Percentiles rank a stretch among this genome's conserved stretches.
phyloP scores from a whole-genome alignment of 2,888 invertebrate species.

The Charanyca ferruginea region DNA sequence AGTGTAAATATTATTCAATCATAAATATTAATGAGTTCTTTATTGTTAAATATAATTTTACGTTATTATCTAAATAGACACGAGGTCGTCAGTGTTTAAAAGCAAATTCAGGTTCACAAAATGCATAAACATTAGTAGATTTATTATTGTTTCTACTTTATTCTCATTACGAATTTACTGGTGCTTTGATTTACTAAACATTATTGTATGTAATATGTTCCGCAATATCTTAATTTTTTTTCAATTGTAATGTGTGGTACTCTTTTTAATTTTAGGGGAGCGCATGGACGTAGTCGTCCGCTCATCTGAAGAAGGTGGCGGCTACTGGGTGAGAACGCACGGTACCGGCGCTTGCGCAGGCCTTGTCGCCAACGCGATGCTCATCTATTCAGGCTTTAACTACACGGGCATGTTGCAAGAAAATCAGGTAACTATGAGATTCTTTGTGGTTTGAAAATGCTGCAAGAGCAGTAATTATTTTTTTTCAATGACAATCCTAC shows the following conservation, averaged over 20 bases:
- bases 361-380: conserved; percentile 78
- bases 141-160: conserved; percentile 3
- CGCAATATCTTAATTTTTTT: too few relatives aligned
- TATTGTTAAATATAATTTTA: background rate
- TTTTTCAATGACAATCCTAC: background rate
- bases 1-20: background rate
- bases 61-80: conserved; percentile 3
- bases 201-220: too few relatives aligned
- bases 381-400: conserved; percentile 90
- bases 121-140: conserved; percentile 15
- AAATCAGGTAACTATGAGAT: conserved; percentile 70
- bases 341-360: conserved; percentile 89
- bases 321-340: conserved; percentile 90
- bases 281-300: conserved; percentile 92
- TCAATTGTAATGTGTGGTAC: background rate
- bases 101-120: conserved; percentile 18
- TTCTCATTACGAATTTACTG: background rate
- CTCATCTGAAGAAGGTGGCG: conserved; percentile 86
- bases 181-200: background rate
- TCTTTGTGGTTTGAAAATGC: background rate
- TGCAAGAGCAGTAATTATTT: background rate
- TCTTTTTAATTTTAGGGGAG: conserved; percentile 89
- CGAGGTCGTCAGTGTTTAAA: conserved; percentile 3
- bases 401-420: conserved; percentile 84
- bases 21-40: conserved; percentile 20